These are phyloP conservation scores for Sarcophilus harrisii DNA, from an alignment of 2,797 vertebrate species.

Conservation along the genomic window DNA sequence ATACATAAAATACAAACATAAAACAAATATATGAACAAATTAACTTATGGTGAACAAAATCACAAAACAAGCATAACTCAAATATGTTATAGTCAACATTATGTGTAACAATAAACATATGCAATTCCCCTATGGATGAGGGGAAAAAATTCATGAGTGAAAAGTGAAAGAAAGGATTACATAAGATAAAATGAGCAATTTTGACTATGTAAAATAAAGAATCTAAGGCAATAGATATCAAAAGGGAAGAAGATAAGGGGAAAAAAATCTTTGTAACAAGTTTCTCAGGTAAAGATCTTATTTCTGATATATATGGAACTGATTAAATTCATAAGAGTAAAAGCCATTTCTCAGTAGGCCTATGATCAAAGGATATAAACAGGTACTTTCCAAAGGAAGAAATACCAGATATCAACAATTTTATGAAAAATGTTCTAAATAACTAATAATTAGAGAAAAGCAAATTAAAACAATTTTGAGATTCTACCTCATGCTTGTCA, in stretches of 20 bases:
- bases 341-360: not conserved
- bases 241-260: too few relatives aligned
- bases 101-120: not conserved
- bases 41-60: not conserved
- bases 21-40: not conserved
- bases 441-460: not conserved
- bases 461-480: not conserved
- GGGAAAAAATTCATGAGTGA: not conserved
- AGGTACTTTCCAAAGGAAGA: not conserved
- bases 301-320: not conserved
- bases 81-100: not conserved
- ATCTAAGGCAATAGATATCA: too few relatives aligned
- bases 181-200: not conserved
- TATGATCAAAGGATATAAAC: not conserved
- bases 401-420: not conserved
- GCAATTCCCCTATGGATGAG: not conserved
- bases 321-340: not conserved
- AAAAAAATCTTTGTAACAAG: not conserved
- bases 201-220: not conserved
- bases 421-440: not conserved
- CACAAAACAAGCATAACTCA: not conserved
- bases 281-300: not conserved
- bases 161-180: not conserved
- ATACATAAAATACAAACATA: not conserved
- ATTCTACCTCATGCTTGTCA: not conserved